These are phyloP conservation scores for Pseudachorutes palmiensis DNA, from an alignment of 1,140 invertebrate genomes.

Conservation along the genomic window DNA sequence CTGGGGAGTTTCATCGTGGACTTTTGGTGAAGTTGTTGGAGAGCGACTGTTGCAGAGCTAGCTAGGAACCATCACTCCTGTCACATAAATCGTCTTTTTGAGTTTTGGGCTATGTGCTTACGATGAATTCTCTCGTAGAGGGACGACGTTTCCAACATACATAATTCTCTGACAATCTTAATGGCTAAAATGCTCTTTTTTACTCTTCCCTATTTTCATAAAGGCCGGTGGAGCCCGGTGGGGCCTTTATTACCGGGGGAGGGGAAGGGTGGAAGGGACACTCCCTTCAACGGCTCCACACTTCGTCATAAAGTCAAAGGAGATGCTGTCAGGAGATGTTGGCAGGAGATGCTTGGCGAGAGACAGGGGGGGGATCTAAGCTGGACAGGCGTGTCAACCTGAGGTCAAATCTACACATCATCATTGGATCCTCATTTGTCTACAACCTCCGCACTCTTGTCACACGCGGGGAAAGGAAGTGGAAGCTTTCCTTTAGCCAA, in stretches of 20 bases:
- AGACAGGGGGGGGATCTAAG: too few species aligned
- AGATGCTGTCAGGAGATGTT: too few species aligned
- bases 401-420: too few species aligned
- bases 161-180: slow-evolving; percentile 36
- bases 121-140: too few species aligned
- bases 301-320: too few species aligned
- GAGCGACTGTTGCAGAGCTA: slow-evolving; percentile 23
- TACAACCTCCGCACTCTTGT: too few species aligned
- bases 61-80: slow-evolving; percentile 31
- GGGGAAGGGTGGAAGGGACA: slow-evolving; percentile 7
- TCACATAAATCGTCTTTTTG: slow-evolving; percentile 34
- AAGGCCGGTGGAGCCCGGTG: slow-evolving; percentile 20
- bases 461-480: too few species aligned
- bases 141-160: slow-evolving; percentile 37
- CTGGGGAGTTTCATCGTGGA: too few species aligned
- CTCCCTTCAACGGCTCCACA: background rate
- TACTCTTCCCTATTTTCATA: slow-evolving; percentile 29
- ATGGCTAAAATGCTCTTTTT: slow-evolving; percentile 33
- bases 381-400: too few species aligned
- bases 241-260: slow-evolving; percentile 31
- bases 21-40: slow-evolving; percentile 9
- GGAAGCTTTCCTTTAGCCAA: too few species aligned
- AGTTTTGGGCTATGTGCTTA: slow-evolving; percentile 26
- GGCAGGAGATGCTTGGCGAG: too few species aligned
- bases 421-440: too few species aligned